Conservation (phyloP, 2,797 vertebrate species). For the Gallinago stenura region DNA sequence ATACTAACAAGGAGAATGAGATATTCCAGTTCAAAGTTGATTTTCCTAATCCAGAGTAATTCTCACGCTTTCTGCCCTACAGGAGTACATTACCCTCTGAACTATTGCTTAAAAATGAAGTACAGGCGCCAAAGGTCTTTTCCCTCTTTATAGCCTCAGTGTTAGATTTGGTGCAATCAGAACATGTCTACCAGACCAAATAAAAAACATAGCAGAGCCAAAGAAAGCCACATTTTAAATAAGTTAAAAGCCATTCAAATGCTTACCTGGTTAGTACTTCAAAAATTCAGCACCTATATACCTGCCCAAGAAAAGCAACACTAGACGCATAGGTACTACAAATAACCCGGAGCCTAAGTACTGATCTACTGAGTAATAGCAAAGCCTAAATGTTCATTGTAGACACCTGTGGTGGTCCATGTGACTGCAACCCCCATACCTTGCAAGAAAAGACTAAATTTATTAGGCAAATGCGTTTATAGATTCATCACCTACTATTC, state of each 20-base stretch:
- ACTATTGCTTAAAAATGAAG: not conserved
- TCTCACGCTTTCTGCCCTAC: not conserved
- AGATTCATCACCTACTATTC: not conserved
- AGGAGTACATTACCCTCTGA: not conserved
- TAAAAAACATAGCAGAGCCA: not conserved
- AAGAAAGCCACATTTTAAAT: not conserved
- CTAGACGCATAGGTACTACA: accelerated
- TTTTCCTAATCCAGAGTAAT: not conserved
- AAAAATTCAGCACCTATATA: not conserved
- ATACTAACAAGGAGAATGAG: not conserved
- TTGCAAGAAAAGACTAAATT: not conserved
- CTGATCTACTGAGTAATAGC: not conserved
- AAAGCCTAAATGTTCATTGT: not conserved
- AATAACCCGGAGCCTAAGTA: not conserved
- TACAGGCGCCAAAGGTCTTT: not conserved
- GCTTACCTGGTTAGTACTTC: not conserved
- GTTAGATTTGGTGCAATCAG: not conserved
- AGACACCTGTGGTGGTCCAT: not conserved
- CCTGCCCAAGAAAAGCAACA: not conserved
- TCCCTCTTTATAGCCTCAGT: not conserved
- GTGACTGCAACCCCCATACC: not conserved
- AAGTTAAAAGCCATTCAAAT: not conserved
- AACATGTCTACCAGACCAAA: not conserved
- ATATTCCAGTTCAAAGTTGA: not conserved
- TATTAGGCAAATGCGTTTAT: not conserved